These are phyloP conservation scores for Aptenodytes patagonicus DNA, from an alignment of 2,113 vertebrate genomes.

Conservation along the genomic window DNA sequence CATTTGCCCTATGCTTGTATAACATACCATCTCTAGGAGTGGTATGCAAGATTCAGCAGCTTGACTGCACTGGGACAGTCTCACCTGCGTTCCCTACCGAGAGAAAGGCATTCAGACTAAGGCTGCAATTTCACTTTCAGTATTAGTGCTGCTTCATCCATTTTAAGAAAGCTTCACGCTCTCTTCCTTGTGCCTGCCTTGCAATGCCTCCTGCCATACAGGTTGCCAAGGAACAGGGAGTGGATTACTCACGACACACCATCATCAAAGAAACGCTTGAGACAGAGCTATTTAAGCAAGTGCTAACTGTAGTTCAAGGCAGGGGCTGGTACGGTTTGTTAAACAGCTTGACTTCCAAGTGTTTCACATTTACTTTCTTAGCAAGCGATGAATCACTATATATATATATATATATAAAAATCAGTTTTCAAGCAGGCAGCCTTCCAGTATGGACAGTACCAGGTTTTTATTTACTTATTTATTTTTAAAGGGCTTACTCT, in stretches of 20 bases:
- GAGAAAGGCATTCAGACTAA: background rate
- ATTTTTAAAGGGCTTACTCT: background rate
- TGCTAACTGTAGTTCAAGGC: background rate
- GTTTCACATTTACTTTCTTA: background rate
- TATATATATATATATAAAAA: background rate
- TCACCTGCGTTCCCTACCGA: background rate
- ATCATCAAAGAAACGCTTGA: background rate
- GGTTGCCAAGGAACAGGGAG: background rate
- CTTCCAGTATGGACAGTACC: background rate
- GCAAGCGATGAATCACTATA: background rate
- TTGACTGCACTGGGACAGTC: background rate
- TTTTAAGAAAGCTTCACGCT: background rate
- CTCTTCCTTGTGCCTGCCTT: background rate
- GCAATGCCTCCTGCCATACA: accelerated
- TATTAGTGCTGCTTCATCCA: background rate
- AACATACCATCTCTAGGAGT: background rate
- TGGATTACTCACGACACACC: background rate
- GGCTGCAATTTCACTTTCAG: background rate
- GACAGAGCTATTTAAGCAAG: background rate
- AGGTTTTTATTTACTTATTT: background rate
- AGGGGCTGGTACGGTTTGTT: background rate
- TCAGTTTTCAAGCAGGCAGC: background rate
- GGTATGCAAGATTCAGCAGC: background rate
- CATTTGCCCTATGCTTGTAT: background rate
- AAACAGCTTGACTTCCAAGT: background rate